Base-by-base conservation (phyloP, 2,113 vertebrate genomes). In the Podocnemis expansa region DNA sequence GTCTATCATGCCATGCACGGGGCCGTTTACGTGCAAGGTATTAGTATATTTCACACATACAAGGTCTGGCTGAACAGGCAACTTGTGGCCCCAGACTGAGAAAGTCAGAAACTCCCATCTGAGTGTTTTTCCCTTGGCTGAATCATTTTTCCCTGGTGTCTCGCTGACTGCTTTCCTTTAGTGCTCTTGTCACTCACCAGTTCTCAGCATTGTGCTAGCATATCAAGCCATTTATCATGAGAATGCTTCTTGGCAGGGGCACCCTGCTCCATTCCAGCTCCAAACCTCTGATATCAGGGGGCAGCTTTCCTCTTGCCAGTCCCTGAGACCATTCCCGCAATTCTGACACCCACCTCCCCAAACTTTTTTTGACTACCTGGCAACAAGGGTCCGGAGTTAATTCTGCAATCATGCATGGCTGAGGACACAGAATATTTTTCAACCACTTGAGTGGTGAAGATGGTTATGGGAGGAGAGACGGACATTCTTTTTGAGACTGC, bases 401-500 rank as follows among this genome's bases (percentile, higher is more conserved):
- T 82, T 84, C 91, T 92, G 38, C 27, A 73, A 80, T 58, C 8
- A 1, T 52, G 0, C 80, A 9, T 4, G 12, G 73, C 82, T 43
- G 85, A 95, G 81, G 88, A 88, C 80, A 90, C 90, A 88, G 94
- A 88, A 92, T 91, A 95, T 94, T 67, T 19, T 82, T 47, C 90
- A 97, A 88, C 67, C 96, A 88, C 92, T 97, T 94, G 91, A 95
- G 96, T 87, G 0, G 92, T 84, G 89, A n/a, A 2, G 14, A 3
- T 14, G 89, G 60, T 41, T 84, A 88, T 85, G 80, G 88, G 83
- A 82, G 55, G 13, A 92, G 87, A 87, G 88, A 85, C 93, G 82
- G 93, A 93, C 78, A 70, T 93, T 95, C 94, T 82, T 93, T 96
- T 96, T 92, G 95, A 94, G 95, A 49, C 56, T 2, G 25, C 97